Evolutionary conservation across 2,888 invertebrate species (phyloP).

Genomic region (Tiphia femorata): DNA sequence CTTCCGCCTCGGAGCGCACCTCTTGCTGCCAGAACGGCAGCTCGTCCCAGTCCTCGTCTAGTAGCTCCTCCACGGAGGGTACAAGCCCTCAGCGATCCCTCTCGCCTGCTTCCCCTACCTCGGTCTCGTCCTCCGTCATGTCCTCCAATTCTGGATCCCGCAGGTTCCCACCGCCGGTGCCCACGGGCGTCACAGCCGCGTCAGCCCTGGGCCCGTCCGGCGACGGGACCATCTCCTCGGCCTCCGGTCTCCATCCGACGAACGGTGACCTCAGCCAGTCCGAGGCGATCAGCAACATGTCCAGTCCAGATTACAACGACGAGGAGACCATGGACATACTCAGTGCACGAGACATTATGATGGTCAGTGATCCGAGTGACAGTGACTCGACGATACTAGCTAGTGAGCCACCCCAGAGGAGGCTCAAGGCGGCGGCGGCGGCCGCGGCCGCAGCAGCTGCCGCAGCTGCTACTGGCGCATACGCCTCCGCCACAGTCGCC

Average conservation of each 20-base stretch:
- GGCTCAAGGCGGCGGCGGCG: conserved; percentile 48
- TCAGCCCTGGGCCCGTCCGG: conserved; percentile 45
- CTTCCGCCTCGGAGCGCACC: conserved; percentile 71
- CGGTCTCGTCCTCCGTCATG: conserved; percentile 90
- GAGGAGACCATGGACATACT: conserved; percentile 86
- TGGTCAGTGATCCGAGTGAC: conserved; percentile 92
- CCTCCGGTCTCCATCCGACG: conserved; percentile 55
- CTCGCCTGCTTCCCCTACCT: conserved; percentile 86
- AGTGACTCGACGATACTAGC: conserved; percentile 90
- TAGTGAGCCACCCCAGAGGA: conserved; percentile 79
- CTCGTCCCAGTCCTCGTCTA: conserved; percentile 57
- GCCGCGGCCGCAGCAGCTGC: conserved; percentile 58
- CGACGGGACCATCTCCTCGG: conserved; percentile 37
- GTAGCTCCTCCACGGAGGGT: conserved; percentile 63
- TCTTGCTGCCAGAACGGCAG: conserved; percentile 74
- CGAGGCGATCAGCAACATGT: conserved; percentile 90
- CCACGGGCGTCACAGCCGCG: conserved; percentile 29
- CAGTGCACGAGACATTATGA: conserved; percentile 83
- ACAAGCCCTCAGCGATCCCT: conserved; percentile 73
- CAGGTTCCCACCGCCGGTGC: conserved; percentile 70
- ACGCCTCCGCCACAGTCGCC: not conserved
- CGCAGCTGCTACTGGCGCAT: not conserved
- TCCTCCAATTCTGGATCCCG: conserved; percentile 81
- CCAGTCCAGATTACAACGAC: conserved; percentile 91
- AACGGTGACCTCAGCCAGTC: conserved; percentile 85